These are phyloP conservation scores for Lucilia cuprina DNA, from an alignment of 1,140 invertebrate genomes.

Conservation along the genomic window DNA sequence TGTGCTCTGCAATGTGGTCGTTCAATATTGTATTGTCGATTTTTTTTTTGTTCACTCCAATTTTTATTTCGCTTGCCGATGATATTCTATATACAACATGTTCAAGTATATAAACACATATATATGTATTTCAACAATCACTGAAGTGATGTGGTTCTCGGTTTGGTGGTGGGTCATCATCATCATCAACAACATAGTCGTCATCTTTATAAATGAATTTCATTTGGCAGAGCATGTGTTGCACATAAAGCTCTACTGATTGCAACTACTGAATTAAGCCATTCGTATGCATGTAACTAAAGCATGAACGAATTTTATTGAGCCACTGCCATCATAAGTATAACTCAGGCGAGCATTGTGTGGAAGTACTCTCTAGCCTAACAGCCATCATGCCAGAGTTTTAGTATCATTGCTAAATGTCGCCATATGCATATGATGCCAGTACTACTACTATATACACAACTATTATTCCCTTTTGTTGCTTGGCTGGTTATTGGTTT, in stretches of 20 bases:
- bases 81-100: background rate
- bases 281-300: background rate
- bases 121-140: background rate
- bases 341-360: background rate
- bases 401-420: background rate
- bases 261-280: background rate
- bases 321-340: background rate
- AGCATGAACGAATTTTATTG: background rate
- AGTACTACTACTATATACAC: too few species aligned
- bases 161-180: background rate
- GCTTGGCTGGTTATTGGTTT: background rate
- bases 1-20: background rate
- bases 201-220: too few species aligned
- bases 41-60: background rate
- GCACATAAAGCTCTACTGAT: too few species aligned
- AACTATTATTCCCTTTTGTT: background rate
- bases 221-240: too few species aligned
- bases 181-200: background rate
- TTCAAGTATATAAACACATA: background rate
- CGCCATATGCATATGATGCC: too few species aligned
- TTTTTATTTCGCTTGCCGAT: background rate
- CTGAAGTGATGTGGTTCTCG: background rate
- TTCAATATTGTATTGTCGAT: background rate
- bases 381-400: background rate
- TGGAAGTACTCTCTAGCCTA: background rate